A percentile compares a stretch with the other conserved stretches of the same genome.
phyloP scores from a whole-genome alignment of 2,797 vertebrate species.

The Spinus olivaceus region DNA sequence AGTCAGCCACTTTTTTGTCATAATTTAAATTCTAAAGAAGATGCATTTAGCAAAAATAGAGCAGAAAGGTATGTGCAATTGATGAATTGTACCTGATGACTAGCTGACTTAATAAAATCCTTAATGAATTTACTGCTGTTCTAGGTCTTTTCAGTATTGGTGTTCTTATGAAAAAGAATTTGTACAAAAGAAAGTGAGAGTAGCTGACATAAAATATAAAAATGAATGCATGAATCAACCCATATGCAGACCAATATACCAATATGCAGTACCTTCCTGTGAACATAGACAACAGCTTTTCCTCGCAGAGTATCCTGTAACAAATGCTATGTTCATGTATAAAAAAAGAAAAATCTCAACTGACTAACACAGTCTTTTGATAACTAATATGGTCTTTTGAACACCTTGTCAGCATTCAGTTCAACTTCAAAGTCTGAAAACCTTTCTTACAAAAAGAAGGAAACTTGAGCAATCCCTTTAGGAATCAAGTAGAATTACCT shows the following conservation, averaged over 20 bases:
- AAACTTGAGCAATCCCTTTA: not conserved
- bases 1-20: constrained; percentile 85
- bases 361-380: accelerated
- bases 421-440: not conserved
- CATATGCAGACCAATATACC: not conserved
- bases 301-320: not conserved
- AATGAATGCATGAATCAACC: not conserved
- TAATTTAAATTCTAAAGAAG: constrained; percentile 79
- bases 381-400: not conserved
- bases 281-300: not conserved
- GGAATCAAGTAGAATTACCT: not conserved
- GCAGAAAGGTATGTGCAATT: constrained; percentile 55
- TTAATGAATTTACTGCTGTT: constrained; percentile 52
- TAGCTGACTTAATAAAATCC: constrained; percentile 70
- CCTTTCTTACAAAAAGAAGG: not conserved
- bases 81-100: constrained; percentile 67
- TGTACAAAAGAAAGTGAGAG: not conserved
- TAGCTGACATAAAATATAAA: not conserved
- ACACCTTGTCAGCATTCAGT: not conserved
- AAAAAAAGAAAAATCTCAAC: not conserved
- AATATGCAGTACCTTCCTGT: not conserved
- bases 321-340: not conserved
- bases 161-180: not conserved
- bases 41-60: constrained; percentile 76
- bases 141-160: not conserved